Evolutionary conservation across 1,140 invertebrate species (phyloP), one percentile per base, ranked within the genome.

Genomic region (Panagrolaimus sp.): DNA sequence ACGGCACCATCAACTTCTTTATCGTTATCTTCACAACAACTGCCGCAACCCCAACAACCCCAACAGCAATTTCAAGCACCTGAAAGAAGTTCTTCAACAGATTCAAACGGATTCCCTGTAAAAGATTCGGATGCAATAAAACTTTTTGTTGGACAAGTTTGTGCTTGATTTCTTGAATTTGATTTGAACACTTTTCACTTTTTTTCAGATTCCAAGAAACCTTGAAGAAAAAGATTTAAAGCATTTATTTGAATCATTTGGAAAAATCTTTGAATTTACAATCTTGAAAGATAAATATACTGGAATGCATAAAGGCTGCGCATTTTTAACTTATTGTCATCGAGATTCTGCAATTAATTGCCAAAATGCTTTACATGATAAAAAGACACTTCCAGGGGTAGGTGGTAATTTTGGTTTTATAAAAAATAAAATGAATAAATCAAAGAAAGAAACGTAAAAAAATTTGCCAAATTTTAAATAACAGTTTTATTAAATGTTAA

Each of bases 361-460:
- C 83, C 91, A 94, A 87, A 88, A 90, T 84, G 89, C 91, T 81
- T 89, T 95, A 81, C 93, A 96, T 89, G 93, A 96, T 87, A 94
- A 95, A 88, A 91, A 92, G 87, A 93, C 92, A 84, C 88, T 96
- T 87, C 91, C 92, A 87, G 93, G 93, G 91, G 93, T 96, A 85
- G 92, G 92, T 91, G 1, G 12, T 5, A n/a, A n/a, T n/a, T n/a
- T n/a, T n/a, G n/a, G n/a, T n/a, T 38, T 38, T 38, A 38, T 28
- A 12, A 45, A n/a, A 7, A 6, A 58, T 21, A 21, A 26, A n/a
- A 14, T 26, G 12, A 12, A 17, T 9, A 12, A 32, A 26, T 65
- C 43, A 65, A n/a, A n/a, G n/a, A n/a, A n/a, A n/a, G n/a, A n/a
- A n/a, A n/a, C n/a, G n/a, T n/a, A n/a, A n/a, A n/a, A n/a, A n/a